Conservation (phyloP, 2,888 invertebrate genomes). For the Anorthoa munda region DNA sequence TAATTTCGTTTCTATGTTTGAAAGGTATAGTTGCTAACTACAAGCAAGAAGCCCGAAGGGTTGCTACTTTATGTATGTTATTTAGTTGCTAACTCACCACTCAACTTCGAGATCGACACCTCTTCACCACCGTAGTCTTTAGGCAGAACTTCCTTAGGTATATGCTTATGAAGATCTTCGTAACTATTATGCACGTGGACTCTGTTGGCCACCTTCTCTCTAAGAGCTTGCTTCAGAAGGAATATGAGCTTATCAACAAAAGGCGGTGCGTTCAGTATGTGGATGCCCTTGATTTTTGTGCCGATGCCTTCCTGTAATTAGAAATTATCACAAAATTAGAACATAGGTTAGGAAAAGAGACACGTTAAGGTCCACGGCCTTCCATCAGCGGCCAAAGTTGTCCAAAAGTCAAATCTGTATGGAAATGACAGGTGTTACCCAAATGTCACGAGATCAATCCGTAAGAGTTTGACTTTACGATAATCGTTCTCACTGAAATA, state of each 20-base stretch:
- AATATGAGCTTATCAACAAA: slow-evolving; percentile 83
- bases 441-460: too few relatives aligned
- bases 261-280: slow-evolving; percentile 83
- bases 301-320: slow-evolving; percentile 84
- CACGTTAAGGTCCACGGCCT: neutral
- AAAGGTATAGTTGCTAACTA: too few relatives aligned
- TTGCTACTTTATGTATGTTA: neutral
- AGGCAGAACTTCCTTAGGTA: slow-evolving; percentile 84
- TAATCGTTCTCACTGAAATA: too few relatives aligned
- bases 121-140: slow-evolving; percentile 84
- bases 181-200: slow-evolving; percentile 82
- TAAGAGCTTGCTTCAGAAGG: slow-evolving; percentile 82
- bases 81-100: slow-evolving; percentile 71
- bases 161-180: slow-evolving; percentile 82
- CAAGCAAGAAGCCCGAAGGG: too few relatives aligned
- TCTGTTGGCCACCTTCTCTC: slow-evolving; percentile 84
- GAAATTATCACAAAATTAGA: neutral
- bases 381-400: too few relatives aligned
- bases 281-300: slow-evolving; percentile 87
- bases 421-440: too few relatives aligned
- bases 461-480: too few relatives aligned
- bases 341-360: neutral
- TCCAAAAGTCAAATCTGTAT: too few relatives aligned
- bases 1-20: too few relatives aligned
- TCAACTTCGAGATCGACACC: slow-evolving; percentile 74